phyloP scores from a whole-genome alignment of 2,888 invertebrate genomes.

The Kuschelorhynchus macadamiae region DNA sequence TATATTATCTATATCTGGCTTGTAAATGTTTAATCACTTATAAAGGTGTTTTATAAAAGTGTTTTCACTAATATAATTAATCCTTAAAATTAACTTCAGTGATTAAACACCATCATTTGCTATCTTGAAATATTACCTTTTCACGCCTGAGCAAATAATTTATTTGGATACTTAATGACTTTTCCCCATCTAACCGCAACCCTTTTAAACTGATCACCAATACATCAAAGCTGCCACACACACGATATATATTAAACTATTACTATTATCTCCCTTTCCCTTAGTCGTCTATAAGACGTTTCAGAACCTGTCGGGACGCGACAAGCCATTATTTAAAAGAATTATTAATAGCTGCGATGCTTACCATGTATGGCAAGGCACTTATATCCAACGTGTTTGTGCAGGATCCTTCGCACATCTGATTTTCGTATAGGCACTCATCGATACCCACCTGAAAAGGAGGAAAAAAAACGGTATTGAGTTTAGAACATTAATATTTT shows the following conservation, averaged over 20 bases:
- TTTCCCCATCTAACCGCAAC: too few relatives aligned
- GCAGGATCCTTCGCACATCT: slow-evolving; percentile 96
- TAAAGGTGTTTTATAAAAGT: too few relatives aligned
- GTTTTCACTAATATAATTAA: too few relatives aligned
- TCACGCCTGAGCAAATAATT: too few relatives aligned
- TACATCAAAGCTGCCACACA: slow-evolving; percentile 27
- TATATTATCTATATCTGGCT: too few relatives aligned
- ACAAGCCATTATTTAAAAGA: slow-evolving; percentile 34
- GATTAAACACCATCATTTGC: too few relatives aligned
- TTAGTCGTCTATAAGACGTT: slow-evolving; percentile 11
- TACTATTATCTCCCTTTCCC: slow-evolving; percentile 19
- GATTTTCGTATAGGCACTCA: slow-evolving; percentile 94
- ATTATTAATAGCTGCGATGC: slow-evolving; percentile 25
- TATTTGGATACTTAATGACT: too few relatives aligned
- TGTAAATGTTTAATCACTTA: too few relatives aligned
- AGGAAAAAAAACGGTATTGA: slow-evolving; percentile 9
- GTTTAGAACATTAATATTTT: background rate
- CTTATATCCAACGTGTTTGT: slow-evolving; percentile 93
- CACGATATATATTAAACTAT: slow-evolving; percentile 25
- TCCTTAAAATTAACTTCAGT: too few relatives aligned
- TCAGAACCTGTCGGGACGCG: slow-evolving; percentile 6
- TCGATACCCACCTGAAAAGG: slow-evolving; percentile 83
- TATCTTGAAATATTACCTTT: too few relatives aligned
- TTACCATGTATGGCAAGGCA: slow-evolving; percentile 91
- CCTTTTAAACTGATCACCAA: slow-evolving; percentile 7